Evolutionary conservation across 2,888 invertebrate genomes (phyloP), one percentile per base, ranked within the genome.

Genomic region (Lomographa bimaculata): DNA sequence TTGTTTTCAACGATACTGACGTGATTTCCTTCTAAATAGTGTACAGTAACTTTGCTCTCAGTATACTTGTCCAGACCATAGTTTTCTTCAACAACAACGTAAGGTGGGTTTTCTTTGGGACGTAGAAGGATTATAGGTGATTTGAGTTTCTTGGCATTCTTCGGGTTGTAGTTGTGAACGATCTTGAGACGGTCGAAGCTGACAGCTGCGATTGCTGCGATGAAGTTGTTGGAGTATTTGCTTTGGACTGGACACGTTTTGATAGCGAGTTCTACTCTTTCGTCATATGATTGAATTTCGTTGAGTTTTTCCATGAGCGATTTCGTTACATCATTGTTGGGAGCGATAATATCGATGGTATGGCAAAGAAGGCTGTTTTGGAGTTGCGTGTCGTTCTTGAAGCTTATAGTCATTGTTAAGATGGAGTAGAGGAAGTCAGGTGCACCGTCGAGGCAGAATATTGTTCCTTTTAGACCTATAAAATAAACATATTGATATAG

Each of bases 401-500:
- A 70, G 17, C 69, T 69, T 5, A 91, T 61, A 1, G 91, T 83
- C 65, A 90, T 80, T 1, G 85, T 80, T 1, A 91, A 61, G 0
- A 92, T 57, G 0, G 87, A 81, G 63, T 92, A 91, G 7, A 96
- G 79, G 63, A 93, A 92, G 17, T 92, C 91, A 0, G 95, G 96
- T 0, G 95, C 91, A 6, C 97, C 97, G 70, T 98, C 98, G 27
- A 98, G 89, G 6, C 96, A 90, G 58, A 94, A 85, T 1, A 95
- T 58, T 21, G 90, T 86, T 1, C 95, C 95, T 6, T 66, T 80
- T 54, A 84, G 77, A 53, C 89, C 89, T 89, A 60, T 1, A 48
- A 45, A n/a, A 14, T 4, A 14, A 14, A 4, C 14, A 4, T 14
- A 24, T n/a, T n/a, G n/a, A n/a, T n/a, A n/a, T n/a, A 10, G 5